Conservation (phyloP, 1,140 invertebrate genomes). For the Diabrotica virgifera region DNA sequence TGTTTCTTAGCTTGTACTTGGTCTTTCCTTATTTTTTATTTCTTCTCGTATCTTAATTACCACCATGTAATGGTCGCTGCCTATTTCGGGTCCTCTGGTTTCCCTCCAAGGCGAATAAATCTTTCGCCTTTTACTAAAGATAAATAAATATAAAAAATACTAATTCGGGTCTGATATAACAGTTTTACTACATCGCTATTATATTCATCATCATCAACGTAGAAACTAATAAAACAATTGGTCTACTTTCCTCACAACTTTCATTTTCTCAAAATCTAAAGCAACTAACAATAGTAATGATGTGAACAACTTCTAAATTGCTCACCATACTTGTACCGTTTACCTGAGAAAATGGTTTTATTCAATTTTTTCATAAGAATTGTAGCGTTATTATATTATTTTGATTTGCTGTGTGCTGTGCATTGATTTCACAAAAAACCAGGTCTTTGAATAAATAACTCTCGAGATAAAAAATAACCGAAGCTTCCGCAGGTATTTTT, state of each 20-base stretch:
- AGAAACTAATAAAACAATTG: neutral
- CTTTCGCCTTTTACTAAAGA: conserved; percentile 43
- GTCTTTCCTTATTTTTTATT: no score
- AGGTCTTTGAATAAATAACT: no score
- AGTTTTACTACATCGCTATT: neutral
- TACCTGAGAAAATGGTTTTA: neutral
- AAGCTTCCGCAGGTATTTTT: no score
- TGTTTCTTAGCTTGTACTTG: no score
- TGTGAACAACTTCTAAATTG: neutral
- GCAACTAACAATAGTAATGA: neutral
- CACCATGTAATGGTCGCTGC: no score
- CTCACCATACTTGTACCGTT: neutral
- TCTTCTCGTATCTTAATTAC: no score
- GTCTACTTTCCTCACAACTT: neutral
- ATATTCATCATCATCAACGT: neutral
- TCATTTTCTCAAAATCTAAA: neutral
- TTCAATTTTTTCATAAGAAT: conserved; percentile 3
- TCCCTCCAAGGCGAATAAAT: conserved; percentile 35
- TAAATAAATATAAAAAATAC: no score
- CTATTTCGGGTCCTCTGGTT: no score
- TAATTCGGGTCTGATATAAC: no score
- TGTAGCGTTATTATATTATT: neutral
- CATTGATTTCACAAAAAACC: neutral
- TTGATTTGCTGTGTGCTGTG: neutral
- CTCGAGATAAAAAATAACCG: no score